phyloP scores from a whole-genome alignment of 2,113 vertebrate genomes.

The Anseranas semipalmata region DNA sequence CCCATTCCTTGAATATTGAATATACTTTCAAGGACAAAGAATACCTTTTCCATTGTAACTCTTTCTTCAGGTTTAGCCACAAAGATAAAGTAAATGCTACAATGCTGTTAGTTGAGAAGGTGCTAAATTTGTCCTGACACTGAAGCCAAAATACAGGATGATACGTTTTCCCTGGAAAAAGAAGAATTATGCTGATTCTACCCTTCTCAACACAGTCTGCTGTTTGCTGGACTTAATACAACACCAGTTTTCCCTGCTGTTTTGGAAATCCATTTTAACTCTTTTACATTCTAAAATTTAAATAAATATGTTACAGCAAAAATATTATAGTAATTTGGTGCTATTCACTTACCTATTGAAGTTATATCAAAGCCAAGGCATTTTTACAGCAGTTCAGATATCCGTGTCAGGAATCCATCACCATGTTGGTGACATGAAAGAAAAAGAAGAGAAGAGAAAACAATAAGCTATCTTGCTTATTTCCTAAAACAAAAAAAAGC shows the following conservation, averaged over 20 bases:
- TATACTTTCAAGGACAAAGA: not conserved
- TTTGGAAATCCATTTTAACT: not conserved
- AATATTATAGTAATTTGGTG: not conserved
- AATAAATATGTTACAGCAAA: not conserved
- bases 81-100: not conserved
- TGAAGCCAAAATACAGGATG: not conserved
- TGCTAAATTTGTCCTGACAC: not conserved
- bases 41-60: not conserved
- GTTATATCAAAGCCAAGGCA: constrained; percentile 1
- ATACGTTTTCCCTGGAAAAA: not conserved
- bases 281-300: not conserved
- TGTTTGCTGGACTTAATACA: not conserved
- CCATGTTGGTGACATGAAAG: constrained; percentile 17
- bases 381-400: constrained; percentile 45
- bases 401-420: constrained; percentile 24
- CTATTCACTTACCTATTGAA: constrained; percentile 78
- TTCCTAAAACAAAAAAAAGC: not conserved
- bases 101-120: not conserved
- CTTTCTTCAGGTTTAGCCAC: not conserved
- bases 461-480: constrained; percentile 12
- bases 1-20: not conserved
- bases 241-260: not conserved
- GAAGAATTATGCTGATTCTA: not conserved
- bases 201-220: not conserved
- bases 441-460: constrained; percentile 47